phyloP scores from a whole-genome alignment of 1,140 invertebrate genomes.

The Trinorchestia longiramus region DNA sequence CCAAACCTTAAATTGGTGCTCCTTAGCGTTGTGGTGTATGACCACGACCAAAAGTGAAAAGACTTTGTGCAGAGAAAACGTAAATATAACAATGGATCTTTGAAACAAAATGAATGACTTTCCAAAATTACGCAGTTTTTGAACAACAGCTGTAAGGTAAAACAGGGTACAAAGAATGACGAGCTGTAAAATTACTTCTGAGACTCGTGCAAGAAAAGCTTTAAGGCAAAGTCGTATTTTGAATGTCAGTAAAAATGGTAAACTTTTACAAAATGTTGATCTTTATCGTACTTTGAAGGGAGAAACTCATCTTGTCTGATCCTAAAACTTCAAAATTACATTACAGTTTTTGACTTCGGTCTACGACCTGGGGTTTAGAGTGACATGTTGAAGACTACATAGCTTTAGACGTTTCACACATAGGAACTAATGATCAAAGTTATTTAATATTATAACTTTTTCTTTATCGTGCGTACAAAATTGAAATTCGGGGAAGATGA shows the following conservation, averaged over 20 bases:
- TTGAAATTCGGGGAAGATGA: no score
- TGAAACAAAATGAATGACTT: neutral
- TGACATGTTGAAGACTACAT: no score
- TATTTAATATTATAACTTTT: no score
- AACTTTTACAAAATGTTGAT: no score
- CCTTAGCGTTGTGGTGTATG: neutral
- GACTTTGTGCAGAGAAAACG: neutral
- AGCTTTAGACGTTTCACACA: no score
- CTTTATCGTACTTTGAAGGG: no score
- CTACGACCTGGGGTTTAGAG: no score
- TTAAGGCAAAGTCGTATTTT: neutral
- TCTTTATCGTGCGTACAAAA: no score
- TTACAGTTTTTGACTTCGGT: no score
- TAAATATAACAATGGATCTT: neutral
- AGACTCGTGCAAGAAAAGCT: neutral
- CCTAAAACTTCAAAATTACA: no score
- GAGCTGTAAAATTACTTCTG: neutral
- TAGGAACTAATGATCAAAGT: no score
- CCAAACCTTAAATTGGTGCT: neutral
- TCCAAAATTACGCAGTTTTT: neutral
- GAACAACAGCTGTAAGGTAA: neutral
- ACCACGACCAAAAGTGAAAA: neutral
- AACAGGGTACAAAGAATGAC: neutral
- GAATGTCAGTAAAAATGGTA: neutral
- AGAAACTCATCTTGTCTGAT: no score